Evolutionary conservation across 1,140 invertebrate genomes (phyloP), one percentile per base, ranked within the genome.

Genomic region (Caenorhabditis remanei): DNA sequence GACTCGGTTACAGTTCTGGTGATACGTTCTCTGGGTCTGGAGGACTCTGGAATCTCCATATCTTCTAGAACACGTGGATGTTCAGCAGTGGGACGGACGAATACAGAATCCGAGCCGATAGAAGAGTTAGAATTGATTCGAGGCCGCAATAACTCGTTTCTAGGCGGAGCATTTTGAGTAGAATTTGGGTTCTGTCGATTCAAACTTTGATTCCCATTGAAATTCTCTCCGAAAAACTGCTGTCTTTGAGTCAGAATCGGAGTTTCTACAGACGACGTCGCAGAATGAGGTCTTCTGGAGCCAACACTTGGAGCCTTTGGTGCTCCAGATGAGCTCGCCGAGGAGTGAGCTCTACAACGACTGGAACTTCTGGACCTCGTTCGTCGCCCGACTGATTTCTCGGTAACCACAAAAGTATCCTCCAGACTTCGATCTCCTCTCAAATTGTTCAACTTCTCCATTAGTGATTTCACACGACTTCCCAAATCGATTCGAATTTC

Each of bases 331-430:
- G 32, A 32, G 32, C 43, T 50, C 19, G 32, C 11, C 14, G 71
- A 79, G n/a, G 46, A 79, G 71, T 79, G 71, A 21, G 71, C 71
- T 24, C 71, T n/a, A 79, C 71, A 79, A 4, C 71, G 13, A 11
- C 71, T 79, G 2, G 71, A 50, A 21, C 71, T 79, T n/a, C 71
- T 41, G 13, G 71, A 79, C n/a, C 71, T 48, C 3, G 71, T 50
- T 3, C 71, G n/a, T 53, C 41, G 13, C 5, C 43, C 46, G 21
- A 50, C 71, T 32, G 14, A 40, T 50, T n/a, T 79, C 4, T 79
- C 71, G n/a, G 71, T 2, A 1, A 79, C 71, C 14, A 79, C 40
- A 50, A 79, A 79, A 24, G 71, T 79, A n/a, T 79, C 71, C 21
- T 79, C 71, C 11, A 79, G 14, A 41, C 71, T 79, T 50, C 71